Base-by-base conservation (phyloP, 2,797 vertebrate genomes). In the Hapalemur alaotrensis region DNA sequence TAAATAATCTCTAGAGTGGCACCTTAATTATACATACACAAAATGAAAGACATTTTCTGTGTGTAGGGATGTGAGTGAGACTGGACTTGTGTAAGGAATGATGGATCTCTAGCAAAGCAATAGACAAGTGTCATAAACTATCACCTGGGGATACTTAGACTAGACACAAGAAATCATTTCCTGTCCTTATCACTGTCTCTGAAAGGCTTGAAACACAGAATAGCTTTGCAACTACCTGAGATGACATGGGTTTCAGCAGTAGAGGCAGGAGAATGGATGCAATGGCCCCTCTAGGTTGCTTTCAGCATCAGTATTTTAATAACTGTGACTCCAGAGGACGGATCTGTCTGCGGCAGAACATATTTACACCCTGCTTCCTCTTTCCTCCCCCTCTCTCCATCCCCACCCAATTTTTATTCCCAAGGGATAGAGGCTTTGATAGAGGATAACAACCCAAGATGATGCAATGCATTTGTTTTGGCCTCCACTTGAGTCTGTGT, bases 381-480 rank as follows among this genome's bases (percentile, higher is more conserved):
- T 92, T 14, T 91, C 63, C 46, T 95, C 38, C 32, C n/a, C 13
- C 10, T 95, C 90, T 83, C 52, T 89, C 72, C 59, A 78, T 46
- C 89, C 46, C 35, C 85, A 95, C 80, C 67, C 80, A 97, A 54
- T 83, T 91, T 97, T 94, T 98, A 98, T 97, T 98, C 97, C 89
- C 97, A 63, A 84, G 91, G 95, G 89, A 98, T 89, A 92, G 72
- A 98, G 88, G 41, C 91, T 98, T 97, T 98, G 98, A 98, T 98
- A 98, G 95, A 98, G 76, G 90, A 96, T 96, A 98, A 98, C 98
- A 98, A 97, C 95, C 96, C 54, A 70, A 97, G 94, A 97, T 99
- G 98, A 98, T 97, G 98, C 96, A 98, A 98, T 98, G 78, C 84
- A 98, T 98, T 98, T 98, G 96, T 98, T 98, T 98, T 98, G 98